Evolutionary conservation across 2,797 vertebrate species (phyloP).

Genomic region (Esox masquinongy): DNA sequence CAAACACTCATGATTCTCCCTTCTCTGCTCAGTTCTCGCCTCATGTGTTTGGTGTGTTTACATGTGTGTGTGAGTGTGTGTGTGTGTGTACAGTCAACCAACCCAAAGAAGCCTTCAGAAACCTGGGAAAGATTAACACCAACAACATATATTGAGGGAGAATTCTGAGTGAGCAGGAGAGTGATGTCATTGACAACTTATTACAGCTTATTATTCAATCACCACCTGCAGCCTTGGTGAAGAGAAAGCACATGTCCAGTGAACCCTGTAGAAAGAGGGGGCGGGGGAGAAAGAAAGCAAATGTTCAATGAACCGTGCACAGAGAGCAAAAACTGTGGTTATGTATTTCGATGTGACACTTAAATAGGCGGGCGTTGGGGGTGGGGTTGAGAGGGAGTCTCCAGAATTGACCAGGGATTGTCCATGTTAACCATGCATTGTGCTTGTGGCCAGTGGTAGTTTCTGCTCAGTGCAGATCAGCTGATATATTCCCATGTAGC

Average conservation of each 20-base stretch:
- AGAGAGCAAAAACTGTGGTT: slow-evolving; percentile 26
- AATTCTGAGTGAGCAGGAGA: neutral
- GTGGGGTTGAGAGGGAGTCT: neutral
- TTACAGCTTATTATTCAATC: neutral
- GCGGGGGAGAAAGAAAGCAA: slow-evolving; percentile 35
- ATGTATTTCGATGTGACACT: slow-evolving; percentile 36
- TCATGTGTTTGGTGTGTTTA: neutral
- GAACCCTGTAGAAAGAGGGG: slow-evolving; percentile 5
- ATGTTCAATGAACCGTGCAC: slow-evolving; percentile 45
- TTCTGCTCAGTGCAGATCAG: neutral
- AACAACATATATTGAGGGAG: neutral
- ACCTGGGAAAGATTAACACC: neutral
- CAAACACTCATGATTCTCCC: neutral
- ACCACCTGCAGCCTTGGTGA: neutral
- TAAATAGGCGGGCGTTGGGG: slow-evolving; percentile 1
- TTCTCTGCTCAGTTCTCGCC: slow-evolving; percentile 8
- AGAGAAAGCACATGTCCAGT: slow-evolving; percentile 4
- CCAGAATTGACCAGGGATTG: neutral
- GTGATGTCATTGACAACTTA: neutral
- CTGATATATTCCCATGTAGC: neutral
- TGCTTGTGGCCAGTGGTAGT: neutral
- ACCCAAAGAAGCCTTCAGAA: neutral
- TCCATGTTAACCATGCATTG: neutral
- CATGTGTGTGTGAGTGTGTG: neutral
- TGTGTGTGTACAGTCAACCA: neutral